These are phyloP conservation scores for Troilus luridus DNA, from an alignment of 2,888 invertebrate species.

Conservation along the genomic window DNA sequence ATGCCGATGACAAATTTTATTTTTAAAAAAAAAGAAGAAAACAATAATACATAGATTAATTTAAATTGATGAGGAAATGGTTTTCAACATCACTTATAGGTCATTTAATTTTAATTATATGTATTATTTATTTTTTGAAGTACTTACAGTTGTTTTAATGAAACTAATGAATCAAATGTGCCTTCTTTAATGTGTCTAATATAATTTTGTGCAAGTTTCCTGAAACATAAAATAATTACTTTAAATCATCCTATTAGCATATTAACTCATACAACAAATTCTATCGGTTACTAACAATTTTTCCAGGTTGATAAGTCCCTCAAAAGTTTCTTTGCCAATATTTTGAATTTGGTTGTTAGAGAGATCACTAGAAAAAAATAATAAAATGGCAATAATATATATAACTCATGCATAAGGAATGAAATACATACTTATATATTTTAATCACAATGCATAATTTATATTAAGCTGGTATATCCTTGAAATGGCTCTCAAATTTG, in stretches of 20 bases:
- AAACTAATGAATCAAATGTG: constrained; percentile 79
- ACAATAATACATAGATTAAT: no score
- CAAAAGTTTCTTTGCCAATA: constrained; percentile 80
- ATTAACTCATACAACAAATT: constrained; percentile 66
- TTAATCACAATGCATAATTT: no score
- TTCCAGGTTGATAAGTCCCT: constrained; percentile 78
- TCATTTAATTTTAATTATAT: no score
- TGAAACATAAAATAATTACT: constrained; percentile 67
- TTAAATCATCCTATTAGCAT: constrained; percentile 25
- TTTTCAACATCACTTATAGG: no score
- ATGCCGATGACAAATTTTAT: no score
- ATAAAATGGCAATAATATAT: background rate
- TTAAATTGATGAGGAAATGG: no score
- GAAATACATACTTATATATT: no score
- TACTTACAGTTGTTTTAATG: constrained; percentile 83
- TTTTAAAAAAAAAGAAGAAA: no score
- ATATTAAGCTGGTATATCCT: no score
- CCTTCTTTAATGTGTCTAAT: constrained; percentile 80
- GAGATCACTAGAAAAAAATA: constrained; percentile 71
- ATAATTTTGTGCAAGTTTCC: constrained; percentile 80
- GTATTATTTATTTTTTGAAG: background rate
- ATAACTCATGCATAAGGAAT: background rate
- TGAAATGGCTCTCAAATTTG: no score
- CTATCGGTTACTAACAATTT: constrained; percentile 74
- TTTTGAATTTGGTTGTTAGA: constrained; percentile 80